Conservation (phyloP, 2,888 invertebrate genomes). For the Chrysina gloriosa region DNA sequence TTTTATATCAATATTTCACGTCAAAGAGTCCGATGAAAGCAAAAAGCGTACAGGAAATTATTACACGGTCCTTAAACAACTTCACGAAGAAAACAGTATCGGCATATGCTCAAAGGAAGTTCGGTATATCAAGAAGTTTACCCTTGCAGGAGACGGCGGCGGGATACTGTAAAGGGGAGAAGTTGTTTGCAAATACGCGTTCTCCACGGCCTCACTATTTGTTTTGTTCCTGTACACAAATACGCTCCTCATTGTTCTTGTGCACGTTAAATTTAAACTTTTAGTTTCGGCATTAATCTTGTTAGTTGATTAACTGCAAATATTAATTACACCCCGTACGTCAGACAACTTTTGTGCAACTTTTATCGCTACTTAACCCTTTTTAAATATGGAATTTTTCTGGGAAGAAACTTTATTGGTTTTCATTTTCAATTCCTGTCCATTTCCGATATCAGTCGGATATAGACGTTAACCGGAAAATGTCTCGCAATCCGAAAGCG, state of each 20-base stretch:
- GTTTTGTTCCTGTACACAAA: slow-evolving; percentile 34
- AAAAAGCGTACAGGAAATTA: no score
- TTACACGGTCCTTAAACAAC: background rate
- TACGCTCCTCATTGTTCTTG: slow-evolving; percentile 12
- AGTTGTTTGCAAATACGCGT: slow-evolving; percentile 31
- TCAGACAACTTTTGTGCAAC: no score
- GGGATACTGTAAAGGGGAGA: slow-evolving; percentile 25
- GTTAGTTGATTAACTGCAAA: slow-evolving; percentile 19
- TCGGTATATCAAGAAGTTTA: slow-evolving; percentile 32
- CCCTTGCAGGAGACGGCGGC: slow-evolving; percentile 1
- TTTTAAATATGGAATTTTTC: slow-evolving; percentile 4
- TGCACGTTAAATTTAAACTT: slow-evolving; percentile 32
- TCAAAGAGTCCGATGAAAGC: no score
- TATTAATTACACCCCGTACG: background rate
- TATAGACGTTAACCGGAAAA: slow-evolving; percentile 10
- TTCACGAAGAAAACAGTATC: slow-evolving; percentile 20
- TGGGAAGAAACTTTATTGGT: slow-evolving; percentile 17
- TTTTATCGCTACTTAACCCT: no score
- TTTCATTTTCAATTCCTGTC: slow-evolving; percentile 21
- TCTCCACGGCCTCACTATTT: slow-evolving; percentile 28
- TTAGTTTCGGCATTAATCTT: slow-evolving; percentile 29
- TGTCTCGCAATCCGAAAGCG: background rate
- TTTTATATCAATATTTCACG: no score
- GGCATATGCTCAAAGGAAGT: slow-evolving; percentile 27
- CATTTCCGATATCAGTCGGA: background rate